Evolutionary conservation across 2,113 vertebrate species (phyloP), one percentile per base, ranked within the genome.

Genomic region (Cryptomyrus ogoouensis): DNA sequence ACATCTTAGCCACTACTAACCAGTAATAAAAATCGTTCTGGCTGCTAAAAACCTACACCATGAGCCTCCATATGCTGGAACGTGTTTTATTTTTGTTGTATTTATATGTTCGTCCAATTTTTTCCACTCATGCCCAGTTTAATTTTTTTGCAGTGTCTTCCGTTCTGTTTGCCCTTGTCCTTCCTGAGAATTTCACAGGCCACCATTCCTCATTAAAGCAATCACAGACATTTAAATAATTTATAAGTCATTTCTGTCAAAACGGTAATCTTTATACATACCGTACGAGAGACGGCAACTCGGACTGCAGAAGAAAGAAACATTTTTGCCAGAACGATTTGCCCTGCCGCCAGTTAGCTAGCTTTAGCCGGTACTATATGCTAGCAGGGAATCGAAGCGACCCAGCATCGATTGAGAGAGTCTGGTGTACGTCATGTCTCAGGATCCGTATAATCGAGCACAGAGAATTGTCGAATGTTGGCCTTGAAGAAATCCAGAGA

Each of bases 271-370:
- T 83, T 46, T 62, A 44, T 50, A 47, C 92, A 44, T 94, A 96
- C 96, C 95, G 94, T 93, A 87, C 94, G 94, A 50, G 95, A 94
- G 1, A 94, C 91, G 7, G 94, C 94, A 47, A 94, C 93, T n/a
- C 96, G 95, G 77, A 95, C 84, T 17, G 92, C 92, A 35, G 93
- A 90, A 3, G 94, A 94, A 58, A 96, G 90, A 90, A 96, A 94
- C 96, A 96, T 96, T 0, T 91, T 92, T 77, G 3, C n/a, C 13
- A 91, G 56, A 0, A 47, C 56, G 66, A 87, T 91, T 91, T 84
- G 90, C 92, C 92, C 93, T 70, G 88, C 47, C 39, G 84, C 19
- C 49, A 15, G 9, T 35, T 87, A 47, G 83, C 24, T 47, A 24
- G 83, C 50, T 87, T 52, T 87, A 87, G 49, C 50, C 27, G 21